Evolutionary conservation across 2,113 vertebrate species (phyloP).

Genomic region (Periophthalmodon schlosseri): DNA sequence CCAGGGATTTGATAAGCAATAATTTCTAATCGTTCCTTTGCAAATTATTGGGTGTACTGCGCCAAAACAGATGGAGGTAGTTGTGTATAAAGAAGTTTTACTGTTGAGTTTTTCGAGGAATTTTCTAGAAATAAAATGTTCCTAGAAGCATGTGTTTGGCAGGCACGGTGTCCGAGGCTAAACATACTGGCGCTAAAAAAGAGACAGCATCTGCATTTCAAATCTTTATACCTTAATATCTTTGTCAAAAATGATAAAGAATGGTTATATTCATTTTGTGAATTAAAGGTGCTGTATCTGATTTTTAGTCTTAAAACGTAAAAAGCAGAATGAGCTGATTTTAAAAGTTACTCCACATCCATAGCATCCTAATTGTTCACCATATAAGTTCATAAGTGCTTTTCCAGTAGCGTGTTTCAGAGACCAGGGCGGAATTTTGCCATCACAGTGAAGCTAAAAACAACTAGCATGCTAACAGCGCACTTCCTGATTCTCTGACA

Average conservation of each 20-base stretch:
- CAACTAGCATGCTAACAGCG: no score
- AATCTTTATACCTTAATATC: not conserved
- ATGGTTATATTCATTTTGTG: not conserved
- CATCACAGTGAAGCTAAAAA: no score
- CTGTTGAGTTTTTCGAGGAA: not conserved
- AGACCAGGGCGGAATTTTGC: no score
- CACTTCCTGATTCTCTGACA: no score
- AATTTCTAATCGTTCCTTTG: slow-evolving; percentile 58
- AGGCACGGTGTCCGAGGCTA: not conserved
- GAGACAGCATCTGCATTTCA: not conserved
- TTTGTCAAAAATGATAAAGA: not conserved
- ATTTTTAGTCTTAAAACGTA: no score
- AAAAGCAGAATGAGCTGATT: no score
- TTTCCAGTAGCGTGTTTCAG: no score
- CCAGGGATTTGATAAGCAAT: slow-evolving; percentile 56
- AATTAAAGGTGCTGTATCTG: no score
- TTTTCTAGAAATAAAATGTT: not conserved
- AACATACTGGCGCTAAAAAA: not conserved
- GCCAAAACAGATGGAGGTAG: slow-evolving; percentile 38
- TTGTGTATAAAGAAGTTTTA: slow-evolving; percentile 4
- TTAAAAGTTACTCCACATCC: no score
- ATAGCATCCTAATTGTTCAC: no score
- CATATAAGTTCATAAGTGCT: no score
- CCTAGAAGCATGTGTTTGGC: not conserved
- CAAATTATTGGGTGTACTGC: slow-evolving; percentile 48